Evolutionary conservation across 2,888 invertebrate genomes (phyloP), one percentile per base, ranked within the genome.

Genomic region (Epirrhoe tristata): DNA sequence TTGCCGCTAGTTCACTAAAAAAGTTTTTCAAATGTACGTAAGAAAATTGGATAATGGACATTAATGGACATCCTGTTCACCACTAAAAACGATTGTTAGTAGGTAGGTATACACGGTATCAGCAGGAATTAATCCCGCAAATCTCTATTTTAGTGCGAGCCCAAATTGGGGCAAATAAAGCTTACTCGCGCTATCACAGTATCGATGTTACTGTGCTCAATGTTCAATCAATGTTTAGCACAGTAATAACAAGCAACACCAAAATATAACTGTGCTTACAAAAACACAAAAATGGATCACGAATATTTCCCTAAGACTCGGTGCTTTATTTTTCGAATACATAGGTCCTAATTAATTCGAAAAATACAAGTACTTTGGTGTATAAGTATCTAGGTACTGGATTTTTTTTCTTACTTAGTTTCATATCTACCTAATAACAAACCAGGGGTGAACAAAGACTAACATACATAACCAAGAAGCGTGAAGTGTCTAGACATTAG

Each of bases 81-180:
- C 0, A 43, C 39, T 12, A 43, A 43, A 12, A 43, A 56, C 56
- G 17, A 52, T 24, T 46, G 43, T n/a, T 12, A n/a, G 43, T 31
- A 31, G 46, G 24, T 12, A 34, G 82, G 84, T 87, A 86, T 84
- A 79, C 74, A 79, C 81, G 87, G 88, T 82, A 89, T 90, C 87
- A 88, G 83, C 84, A 76, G 74, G 89, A 90, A 90, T 90, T 90
- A 90, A 84, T 83, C 80, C 79, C 80, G 81, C 82, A 91, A 92
- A 91, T 91, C 91, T 90, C 87, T 89, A 87, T 90, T 90, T 84
- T 90, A 91, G 88, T 87, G 84, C 84, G 81, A 79, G 77, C 80
- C 81, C 83, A 77, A 89, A 90, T 87, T 86, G 82, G 91, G 90
- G 88, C 91, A 92, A 92, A 91, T 91, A 91, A 84, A 89, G 90